Percentiles rank a stretch among this genome's conserved stretches.
These are phyloP conservation scores for Pipistrellus nathusii DNA, from an alignment of 2,797 vertebrate genomes.

Conservation along the genomic window DNA sequence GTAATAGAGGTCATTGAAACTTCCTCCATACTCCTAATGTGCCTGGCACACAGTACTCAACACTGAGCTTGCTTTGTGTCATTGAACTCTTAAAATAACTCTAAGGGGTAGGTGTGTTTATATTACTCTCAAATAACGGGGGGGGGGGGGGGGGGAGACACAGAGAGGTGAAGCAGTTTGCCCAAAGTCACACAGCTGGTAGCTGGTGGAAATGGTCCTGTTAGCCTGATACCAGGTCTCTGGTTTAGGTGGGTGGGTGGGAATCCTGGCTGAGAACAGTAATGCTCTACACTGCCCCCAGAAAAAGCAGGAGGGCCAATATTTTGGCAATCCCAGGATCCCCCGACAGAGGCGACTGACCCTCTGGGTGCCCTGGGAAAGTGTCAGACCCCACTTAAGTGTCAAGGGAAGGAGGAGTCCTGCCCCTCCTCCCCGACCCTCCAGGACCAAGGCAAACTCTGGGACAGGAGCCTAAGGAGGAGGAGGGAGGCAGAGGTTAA, in stretches of 20 bases:
- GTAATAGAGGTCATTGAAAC: background rate
- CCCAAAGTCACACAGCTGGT: background rate
- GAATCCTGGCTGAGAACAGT: background rate
- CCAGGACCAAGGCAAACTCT: background rate
- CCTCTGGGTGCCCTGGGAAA: background rate
- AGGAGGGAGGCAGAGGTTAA: constrained; percentile 64
- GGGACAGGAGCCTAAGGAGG: background rate
- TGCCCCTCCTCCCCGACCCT: background rate
- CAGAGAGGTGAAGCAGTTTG: background rate
- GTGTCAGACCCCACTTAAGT: background rate
- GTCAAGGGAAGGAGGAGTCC: background rate
- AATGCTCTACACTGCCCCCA: background rate
- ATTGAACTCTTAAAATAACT: background rate
- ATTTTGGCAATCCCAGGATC: background rate
- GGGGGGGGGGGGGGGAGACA: background rate
- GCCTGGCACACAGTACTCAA: background rate
- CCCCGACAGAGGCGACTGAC: background rate
- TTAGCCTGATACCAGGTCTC: background rate
- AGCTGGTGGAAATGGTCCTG: background rate
- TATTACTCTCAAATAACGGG: background rate
- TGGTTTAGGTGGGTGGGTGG: background rate
- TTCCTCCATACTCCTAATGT: background rate
- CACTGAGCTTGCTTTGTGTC: background rate
- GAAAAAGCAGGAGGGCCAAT: background rate
- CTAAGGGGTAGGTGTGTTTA: background rate